Conservation (phyloP, 2,888 invertebrate genomes). For the Monochamus alternatus region DNA sequence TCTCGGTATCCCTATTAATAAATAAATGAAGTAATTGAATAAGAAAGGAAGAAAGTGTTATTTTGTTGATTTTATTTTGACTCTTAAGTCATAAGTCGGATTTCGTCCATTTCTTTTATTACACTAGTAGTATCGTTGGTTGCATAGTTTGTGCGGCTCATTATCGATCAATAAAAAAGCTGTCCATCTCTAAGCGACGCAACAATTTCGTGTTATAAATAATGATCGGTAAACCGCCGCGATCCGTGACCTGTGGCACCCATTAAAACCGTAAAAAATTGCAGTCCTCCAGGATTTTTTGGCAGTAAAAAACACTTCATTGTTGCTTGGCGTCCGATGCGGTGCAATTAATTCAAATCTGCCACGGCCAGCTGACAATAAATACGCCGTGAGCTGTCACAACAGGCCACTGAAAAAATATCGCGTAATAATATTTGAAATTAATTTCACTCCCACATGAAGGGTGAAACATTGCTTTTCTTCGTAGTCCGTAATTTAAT, state of each 20-base stretch:
- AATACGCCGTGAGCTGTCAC: background rate
- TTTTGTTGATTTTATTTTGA: too few species aligned
- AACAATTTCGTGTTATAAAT: background rate
- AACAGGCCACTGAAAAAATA: background rate
- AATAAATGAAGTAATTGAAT: too few species aligned
- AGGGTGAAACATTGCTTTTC: background rate
- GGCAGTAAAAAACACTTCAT: background rate
- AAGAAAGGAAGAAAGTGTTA: too few species aligned
- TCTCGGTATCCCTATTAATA: too few species aligned
- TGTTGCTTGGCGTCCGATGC: background rate
- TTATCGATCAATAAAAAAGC: too few species aligned
- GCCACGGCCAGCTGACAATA: background rate
- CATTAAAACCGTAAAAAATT: background rate
- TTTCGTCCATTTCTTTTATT: too few species aligned
- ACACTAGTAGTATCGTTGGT: too few species aligned
- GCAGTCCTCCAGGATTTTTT: background rate
- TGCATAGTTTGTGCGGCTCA: too few species aligned
- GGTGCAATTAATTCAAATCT: background rate
- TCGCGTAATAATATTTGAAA: background rate
- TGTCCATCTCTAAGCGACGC: too few species aligned
- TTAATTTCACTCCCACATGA: background rate
- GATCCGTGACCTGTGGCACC: background rate
- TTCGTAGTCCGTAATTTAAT: background rate
- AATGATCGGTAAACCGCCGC: background rate
- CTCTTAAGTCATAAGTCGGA: too few species aligned